Base-by-base conservation (phyloP, 2,888 invertebrate genomes). In the Papilio demoleus region DNA sequence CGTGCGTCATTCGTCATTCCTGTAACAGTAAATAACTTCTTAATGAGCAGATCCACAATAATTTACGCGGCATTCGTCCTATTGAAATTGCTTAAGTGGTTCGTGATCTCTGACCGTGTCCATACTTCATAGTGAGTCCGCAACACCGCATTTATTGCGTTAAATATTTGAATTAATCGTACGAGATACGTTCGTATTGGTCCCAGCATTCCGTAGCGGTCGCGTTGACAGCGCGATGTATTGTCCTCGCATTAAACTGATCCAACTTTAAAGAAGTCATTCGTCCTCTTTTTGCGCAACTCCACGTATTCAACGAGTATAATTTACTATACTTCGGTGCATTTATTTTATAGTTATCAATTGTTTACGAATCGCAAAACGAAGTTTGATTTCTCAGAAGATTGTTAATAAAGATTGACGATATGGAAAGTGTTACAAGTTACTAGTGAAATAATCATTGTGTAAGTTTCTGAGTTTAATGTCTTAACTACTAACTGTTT, bases 131-230 rank as follows among this genome's bases (percentile, higher is more conserved):
- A 70, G 65, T 62, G 42, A 60, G 27, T 27, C 24, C 45, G 60
- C 34, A 62, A 65, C 75, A 76, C 79, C 77, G 86, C 89, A 92
- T 92, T 92, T 90, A 92, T 90, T 90, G 88, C 88, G 89, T 86
- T 90, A 91, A 92, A 90, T 92, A 90, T 92, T 89, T 91, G 90
- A 92, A 92, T 92, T 92, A 91, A 92, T 91, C 91, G 90, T 88
- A 88, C 88, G 89, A 90, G 90, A 91, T 91, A 90, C 84, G 88
- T 82, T 85, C 84, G 86, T 82, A 84, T 88, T 86, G 88, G 89
- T 85, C 88, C 85, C 87, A 88, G 81, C 87, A 92, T 92, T 90
- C 92, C 91, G 83, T 82, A 86, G 89, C 89, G 90, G 90, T 88
- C 89, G 87, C 87, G 83, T 79, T 88, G 91, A 92, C 91, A 91